phyloP scores from a whole-genome alignment of 1,140 invertebrate genomes.

The Eupeodes corollae region DNA sequence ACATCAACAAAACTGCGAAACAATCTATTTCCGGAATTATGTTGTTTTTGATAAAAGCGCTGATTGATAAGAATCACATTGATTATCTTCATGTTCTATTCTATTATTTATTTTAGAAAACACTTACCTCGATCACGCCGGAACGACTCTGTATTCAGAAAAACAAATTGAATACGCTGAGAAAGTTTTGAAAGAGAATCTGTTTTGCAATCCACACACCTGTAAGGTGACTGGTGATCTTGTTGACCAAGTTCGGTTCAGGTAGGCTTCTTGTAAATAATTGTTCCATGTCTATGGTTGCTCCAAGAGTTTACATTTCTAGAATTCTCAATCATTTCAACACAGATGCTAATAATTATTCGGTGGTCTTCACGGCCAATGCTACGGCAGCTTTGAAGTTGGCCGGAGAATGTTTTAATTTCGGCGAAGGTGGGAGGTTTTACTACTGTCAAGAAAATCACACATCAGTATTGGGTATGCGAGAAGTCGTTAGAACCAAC shows the following conservation, averaged over 20 bases:
- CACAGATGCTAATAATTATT: conserved; percentile 66
- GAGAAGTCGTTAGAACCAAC: conserved; percentile 49
- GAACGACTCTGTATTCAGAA: conserved; percentile 70
- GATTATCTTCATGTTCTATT: conserved; percentile 3
- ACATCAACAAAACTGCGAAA: neutral
- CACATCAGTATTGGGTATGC: conserved; percentile 86
- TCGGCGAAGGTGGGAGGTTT: conserved; percentile 49
- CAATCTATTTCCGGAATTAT: neutral
- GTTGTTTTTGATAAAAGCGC: neutral
- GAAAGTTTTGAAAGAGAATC: conserved; percentile 51
- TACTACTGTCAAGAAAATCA: conserved; percentile 85
- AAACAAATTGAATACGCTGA: conserved; percentile 57
- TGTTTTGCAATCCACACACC: conserved; percentile 84
- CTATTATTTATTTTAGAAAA: conserved; percentile 44
- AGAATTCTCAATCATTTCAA: conserved; percentile 80
- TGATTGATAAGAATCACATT: neutral
- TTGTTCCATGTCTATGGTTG: neutral
- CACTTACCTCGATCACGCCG: conserved; percentile 85
- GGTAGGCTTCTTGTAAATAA: conserved; percentile 42
- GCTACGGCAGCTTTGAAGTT: conserved; percentile 75
- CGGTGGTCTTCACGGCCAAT: conserved; percentile 82
- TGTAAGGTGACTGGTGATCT: conserved; percentile 66
- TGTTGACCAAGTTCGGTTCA: conserved; percentile 68
- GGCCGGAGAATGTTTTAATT: conserved; percentile 72
- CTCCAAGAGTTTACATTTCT: conserved; percentile 13